Conservation (phyloP, 35 echinoderm and acorn worm genomes). For the Diadema setosum region DNA sequence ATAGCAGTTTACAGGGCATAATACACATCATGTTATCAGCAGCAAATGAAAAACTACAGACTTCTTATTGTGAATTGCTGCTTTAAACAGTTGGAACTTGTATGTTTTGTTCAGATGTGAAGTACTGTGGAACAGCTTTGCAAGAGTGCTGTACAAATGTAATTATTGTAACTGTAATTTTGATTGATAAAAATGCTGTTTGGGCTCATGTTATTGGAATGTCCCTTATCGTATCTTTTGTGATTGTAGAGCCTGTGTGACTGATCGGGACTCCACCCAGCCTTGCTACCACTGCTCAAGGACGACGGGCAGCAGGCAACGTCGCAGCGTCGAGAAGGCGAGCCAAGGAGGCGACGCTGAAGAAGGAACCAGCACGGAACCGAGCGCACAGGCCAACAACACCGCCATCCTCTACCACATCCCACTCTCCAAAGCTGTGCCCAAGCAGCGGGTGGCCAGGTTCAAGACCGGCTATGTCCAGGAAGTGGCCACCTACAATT, state of each 20-base stretch:
- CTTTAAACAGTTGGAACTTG: too few relatives aligned
- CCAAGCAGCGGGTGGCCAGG: slow-evolving; percentile 36
- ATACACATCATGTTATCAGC: too few relatives aligned
- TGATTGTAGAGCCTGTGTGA: background rate
- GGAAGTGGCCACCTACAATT: slow-evolving; percentile 26
- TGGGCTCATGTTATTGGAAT: too few relatives aligned
- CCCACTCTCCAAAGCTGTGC: slow-evolving; percentile 20
- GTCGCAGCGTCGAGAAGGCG: background rate
- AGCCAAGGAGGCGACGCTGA: background rate
- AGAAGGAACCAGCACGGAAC: background rate
- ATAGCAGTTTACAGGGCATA: too few relatives aligned
- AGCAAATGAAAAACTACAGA: too few relatives aligned
- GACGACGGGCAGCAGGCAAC: background rate
- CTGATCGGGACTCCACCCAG: background rate
- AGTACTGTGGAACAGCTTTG: too few relatives aligned
- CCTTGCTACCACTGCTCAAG: background rate
- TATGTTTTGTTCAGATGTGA: too few relatives aligned
- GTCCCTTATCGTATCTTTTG: too few relatives aligned
- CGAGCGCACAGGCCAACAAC: slow-evolving; percentile 23
- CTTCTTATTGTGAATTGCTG: too few relatives aligned
- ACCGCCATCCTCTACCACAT: slow-evolving; percentile 45
- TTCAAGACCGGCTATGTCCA: slow-evolving; percentile 40
- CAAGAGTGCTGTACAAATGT: too few relatives aligned
- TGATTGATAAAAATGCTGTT: too few relatives aligned
- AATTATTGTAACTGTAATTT: too few relatives aligned